phyloP scores from a whole-genome alignment of 2,113 vertebrate species.

The Burhinus oedicnemus region DNA sequence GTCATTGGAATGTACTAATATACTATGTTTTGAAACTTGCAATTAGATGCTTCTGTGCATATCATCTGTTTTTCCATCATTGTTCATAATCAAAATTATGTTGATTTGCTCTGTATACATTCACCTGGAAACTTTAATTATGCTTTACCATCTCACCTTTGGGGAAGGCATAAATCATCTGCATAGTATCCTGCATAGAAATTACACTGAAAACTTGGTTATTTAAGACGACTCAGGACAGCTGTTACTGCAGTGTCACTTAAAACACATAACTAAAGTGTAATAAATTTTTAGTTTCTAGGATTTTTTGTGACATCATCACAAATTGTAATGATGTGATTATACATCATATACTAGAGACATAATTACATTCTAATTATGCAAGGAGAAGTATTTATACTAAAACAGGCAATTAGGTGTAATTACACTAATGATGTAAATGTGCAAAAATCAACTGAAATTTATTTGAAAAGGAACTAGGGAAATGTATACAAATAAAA shows the following conservation, averaged over 20 bases:
- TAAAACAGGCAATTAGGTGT: conserved; percentile 75
- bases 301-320: conserved; percentile 71
- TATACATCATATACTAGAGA: conserved; percentile 67
- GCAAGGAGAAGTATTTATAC: conserved; percentile 75
- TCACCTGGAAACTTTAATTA: conserved; percentile 4
- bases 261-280: background rate
- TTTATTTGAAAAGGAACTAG: conserved; percentile 69
- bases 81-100: background rate
- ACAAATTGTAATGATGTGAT: conserved; percentile 65
- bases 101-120: background rate
- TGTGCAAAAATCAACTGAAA: conserved; percentile 68
- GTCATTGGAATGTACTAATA: background rate
- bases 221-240: background rate
- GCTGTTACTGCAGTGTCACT: background rate
- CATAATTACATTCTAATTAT: conserved; percentile 74
- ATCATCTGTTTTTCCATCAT: background rate
- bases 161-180: background rate
- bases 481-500: conserved; percentile 69
- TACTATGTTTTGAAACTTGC: background rate
- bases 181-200: background rate
- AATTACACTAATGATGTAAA: conserved; percentile 75
- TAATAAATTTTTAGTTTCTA: background rate
- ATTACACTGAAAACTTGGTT: background rate
- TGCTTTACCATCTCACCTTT: background rate
- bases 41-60: background rate